phyloP scores from a whole-genome alignment of 2,113 vertebrate species.

The Calidris pygmaea region DNA sequence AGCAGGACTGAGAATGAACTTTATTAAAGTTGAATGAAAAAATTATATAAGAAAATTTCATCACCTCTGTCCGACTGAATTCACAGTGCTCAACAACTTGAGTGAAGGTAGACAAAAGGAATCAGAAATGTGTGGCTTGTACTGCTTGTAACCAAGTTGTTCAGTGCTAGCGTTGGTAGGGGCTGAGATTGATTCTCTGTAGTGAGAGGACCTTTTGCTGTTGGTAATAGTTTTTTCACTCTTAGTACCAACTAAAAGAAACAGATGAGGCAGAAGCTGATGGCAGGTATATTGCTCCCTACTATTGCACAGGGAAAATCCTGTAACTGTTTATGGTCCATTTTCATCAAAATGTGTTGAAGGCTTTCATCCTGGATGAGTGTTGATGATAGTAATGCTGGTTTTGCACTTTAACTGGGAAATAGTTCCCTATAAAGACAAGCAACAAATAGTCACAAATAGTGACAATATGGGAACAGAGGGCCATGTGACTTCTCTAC shows the following conservation, averaged over 20 bases:
- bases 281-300: neutral
- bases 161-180: rapidly evolving
- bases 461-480: neutral
- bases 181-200: neutral
- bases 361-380: neutral
- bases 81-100: neutral
- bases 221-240: neutral
- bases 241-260: neutral
- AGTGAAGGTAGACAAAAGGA: neutral
- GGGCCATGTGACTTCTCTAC: neutral
- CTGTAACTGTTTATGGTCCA: neutral
- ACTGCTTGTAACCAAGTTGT: neutral
- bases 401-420: neutral
- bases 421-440: neutral
- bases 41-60: neutral
- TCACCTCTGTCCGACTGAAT: neutral
- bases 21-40: neutral
- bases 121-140: neutral
- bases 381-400: neutral
- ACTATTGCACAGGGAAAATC: neutral
- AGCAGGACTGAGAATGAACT: neutral
- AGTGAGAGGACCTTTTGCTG: neutral
- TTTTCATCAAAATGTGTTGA: neutral
- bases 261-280: neutral
- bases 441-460: neutral